Conservation (phyloP, 2,113 vertebrate species). For the Chamaetylas fuelleborni region DNA sequence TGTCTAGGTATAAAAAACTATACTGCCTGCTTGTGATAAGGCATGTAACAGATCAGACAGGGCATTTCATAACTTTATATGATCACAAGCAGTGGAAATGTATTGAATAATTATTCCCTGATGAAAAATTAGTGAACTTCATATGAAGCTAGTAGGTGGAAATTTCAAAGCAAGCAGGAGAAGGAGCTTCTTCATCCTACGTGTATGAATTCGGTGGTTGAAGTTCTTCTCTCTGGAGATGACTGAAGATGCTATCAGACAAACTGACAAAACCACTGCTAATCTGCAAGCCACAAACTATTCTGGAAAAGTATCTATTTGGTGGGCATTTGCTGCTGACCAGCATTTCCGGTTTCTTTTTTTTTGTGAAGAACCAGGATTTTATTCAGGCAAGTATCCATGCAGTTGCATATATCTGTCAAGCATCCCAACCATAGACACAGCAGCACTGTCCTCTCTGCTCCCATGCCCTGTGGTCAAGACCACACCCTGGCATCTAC, state of each 20-base stretch:
- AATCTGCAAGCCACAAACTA: background rate
- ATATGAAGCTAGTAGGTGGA: background rate
- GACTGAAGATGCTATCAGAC: background rate
- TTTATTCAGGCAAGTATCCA: background rate
- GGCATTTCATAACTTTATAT: background rate
- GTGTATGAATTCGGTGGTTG: fast-evolving
- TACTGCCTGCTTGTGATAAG: background rate
- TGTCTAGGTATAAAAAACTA: background rate
- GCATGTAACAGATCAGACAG: background rate
- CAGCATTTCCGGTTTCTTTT: background rate
- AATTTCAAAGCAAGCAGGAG: background rate
- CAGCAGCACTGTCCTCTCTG: background rate
- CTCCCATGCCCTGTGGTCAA: fast-evolving
- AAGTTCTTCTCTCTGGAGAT: background rate
- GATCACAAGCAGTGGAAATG: background rate
- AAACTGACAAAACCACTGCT: background rate
- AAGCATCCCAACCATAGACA: background rate
- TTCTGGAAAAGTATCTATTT: background rate
- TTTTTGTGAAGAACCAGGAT: background rate
- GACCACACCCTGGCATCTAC: fast-evolving
- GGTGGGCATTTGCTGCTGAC: background rate
- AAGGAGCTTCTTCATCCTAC: background rate
- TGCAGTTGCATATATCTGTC: fast-evolving
- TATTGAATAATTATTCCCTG: background rate
- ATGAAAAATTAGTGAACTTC: background rate